Percentiles rank a stretch among this genome's conserved stretches.
Evolutionary conservation across 2,797 vertebrate genomes (phyloP).

Genomic region (Ispidina lecontei): DNA sequence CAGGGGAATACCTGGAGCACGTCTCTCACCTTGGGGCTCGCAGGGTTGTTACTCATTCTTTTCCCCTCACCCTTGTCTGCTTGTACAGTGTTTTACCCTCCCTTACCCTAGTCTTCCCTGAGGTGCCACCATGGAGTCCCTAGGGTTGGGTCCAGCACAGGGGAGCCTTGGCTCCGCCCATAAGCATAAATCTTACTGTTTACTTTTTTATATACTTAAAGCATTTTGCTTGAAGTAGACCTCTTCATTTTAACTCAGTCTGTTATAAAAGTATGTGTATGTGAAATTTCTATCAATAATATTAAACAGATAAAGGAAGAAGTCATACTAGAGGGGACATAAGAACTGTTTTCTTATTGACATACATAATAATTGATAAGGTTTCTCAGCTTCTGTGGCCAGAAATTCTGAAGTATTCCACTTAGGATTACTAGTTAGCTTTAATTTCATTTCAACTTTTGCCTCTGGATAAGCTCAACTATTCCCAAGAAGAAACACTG

Average conservation of each 20-base stretch:
- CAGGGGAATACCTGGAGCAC: background rate
- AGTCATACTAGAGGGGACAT: background rate
- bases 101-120: rapidly evolving
- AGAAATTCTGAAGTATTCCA: slow-evolving; percentile 72
- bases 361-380: slow-evolving; percentile 66
- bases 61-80: background rate
- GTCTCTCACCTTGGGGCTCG: background rate
- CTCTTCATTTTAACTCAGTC: background rate
- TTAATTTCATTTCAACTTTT: slow-evolving; percentile 80
- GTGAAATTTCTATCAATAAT: slow-evolving; percentile 7
- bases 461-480: slow-evolving; percentile 80
- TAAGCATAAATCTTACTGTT: background rate
- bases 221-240: background rate
- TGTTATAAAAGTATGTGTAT: background rate
- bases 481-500: slow-evolving; percentile 81
- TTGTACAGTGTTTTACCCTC: background rate
- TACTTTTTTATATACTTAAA: background rate
- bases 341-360: slow-evolving; percentile 54
- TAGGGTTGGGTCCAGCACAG: rapidly evolving
- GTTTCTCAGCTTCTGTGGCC: slow-evolving; percentile 43
- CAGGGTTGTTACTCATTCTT: background rate
- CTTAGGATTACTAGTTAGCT: slow-evolving; percentile 68
- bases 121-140: rapidly evolving
- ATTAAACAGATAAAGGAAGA: slow-evolving; percentile 36
- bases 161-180: background rate